phyloP scores from a whole-genome alignment of 2,797 vertebrate species.

The Coreius guichenoti region DNA sequence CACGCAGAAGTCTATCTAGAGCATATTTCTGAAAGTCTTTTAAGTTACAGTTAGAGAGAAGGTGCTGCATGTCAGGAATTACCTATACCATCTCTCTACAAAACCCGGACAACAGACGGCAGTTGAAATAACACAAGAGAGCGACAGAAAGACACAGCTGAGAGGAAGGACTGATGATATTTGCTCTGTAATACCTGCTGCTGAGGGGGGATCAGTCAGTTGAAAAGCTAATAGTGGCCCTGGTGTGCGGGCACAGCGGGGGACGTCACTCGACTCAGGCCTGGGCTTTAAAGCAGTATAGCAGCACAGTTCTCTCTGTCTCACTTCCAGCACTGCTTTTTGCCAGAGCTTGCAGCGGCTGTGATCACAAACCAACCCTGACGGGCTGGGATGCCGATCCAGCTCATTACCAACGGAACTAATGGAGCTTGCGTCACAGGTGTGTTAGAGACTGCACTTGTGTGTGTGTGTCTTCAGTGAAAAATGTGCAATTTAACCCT shows the following conservation, averaged over 20 bases:
- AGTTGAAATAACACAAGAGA: slow-evolving; percentile 4
- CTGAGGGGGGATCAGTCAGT: slow-evolving; percentile 41
- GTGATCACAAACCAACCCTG: slow-evolving; percentile 56
- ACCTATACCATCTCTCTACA: slow-evolving; percentile 11
- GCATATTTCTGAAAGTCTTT: background rate
- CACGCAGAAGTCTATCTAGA: background rate
- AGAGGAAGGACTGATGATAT: slow-evolving; percentile 38
- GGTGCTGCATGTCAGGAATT: background rate
- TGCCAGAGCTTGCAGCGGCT: slow-evolving; percentile 39
- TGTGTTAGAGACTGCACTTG: slow-evolving; percentile 44
- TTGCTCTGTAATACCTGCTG: slow-evolving; percentile 52
- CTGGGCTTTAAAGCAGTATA: slow-evolving; percentile 45
- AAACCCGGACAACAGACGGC: background rate
- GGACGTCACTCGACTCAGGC: slow-evolving; percentile 36
- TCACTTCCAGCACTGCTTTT: slow-evolving; percentile 37
- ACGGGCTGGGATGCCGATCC: slow-evolving; percentile 63
- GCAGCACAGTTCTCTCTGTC: slow-evolving; percentile 47
- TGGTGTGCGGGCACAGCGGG: slow-evolving; percentile 36
- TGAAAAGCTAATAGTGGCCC: slow-evolving; percentile 58
- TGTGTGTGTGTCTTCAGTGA: slow-evolving; percentile 20
- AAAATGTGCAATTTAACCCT: background rate
- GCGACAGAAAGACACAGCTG: slow-evolving; percentile 30
- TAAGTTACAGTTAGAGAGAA: background rate
- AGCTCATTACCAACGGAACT: slow-evolving; percentile 75
- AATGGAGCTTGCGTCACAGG: slow-evolving; percentile 71